Conservation (phyloP, 1,140 invertebrate genomes). For the Heterodera schachtii region DNA sequence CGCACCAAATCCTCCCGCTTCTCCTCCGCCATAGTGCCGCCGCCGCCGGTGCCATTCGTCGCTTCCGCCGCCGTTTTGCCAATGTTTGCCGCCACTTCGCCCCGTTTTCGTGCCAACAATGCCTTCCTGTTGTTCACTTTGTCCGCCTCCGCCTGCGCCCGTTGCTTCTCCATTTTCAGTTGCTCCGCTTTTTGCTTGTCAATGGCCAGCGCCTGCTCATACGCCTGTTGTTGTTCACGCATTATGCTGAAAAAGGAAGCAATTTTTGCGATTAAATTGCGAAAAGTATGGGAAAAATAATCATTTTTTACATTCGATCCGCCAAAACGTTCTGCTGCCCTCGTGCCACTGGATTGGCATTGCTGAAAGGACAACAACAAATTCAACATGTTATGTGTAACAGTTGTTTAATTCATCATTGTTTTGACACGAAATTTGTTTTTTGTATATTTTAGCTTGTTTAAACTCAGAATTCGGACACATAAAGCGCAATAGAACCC, state of each 20-base stretch:
- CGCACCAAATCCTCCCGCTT: background rate
- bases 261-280: background rate
- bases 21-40: background rate
- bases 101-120: background rate
- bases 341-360: background rate
- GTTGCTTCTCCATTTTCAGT: conserved; percentile 4
- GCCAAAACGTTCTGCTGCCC: background rate
- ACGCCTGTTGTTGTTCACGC: conserved; percentile 21
- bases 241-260: background rate
- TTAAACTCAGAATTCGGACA: too few species aligned
- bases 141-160: background rate
- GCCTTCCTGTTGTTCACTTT: background rate
- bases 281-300: background rate
- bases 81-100: conserved; percentile 1
- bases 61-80: background rate
- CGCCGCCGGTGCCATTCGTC: too few species aligned
- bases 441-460: too few species aligned
- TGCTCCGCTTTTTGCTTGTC: conserved; percentile 19
- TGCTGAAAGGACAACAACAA: too few species aligned
- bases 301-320: background rate
- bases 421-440: too few species aligned
- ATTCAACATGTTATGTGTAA: too few species aligned
- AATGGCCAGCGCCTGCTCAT: conserved; percentile 19
- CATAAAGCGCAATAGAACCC: too few species aligned
- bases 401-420: too few species aligned